Conservation (phyloP, 2,797 vertebrate species). For the Hippocampus kuda region DNA sequence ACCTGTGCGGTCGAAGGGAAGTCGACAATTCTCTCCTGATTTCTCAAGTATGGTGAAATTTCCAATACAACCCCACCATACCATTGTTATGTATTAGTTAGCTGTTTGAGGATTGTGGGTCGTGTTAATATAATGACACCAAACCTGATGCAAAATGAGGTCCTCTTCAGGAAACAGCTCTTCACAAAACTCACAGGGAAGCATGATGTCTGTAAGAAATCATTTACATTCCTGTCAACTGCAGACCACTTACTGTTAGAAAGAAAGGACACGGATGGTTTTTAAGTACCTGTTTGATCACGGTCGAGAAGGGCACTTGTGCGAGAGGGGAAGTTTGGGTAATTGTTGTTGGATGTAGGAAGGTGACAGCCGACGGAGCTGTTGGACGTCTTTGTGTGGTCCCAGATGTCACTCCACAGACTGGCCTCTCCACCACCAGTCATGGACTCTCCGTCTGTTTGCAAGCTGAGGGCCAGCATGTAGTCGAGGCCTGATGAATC, state of each 20-base stretch:
- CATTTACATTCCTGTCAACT: not conserved
- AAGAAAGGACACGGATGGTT: not conserved
- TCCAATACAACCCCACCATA: not conserved
- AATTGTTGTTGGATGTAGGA: slow-evolving; percentile 51
- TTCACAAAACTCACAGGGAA: slow-evolving; percentile 97
- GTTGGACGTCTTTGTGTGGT: slow-evolving; percentile 44
- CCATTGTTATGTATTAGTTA: not conserved
- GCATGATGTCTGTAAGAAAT: slow-evolving; percentile 62
- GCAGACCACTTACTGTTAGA: not conserved
- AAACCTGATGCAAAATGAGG: slow-evolving; percentile 93
- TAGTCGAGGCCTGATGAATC: slow-evolving; percentile 76
- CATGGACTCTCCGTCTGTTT: slow-evolving; percentile 64
- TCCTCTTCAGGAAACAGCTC: slow-evolving; percentile 90
- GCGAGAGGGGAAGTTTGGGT: slow-evolving; percentile 33
- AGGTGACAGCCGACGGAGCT: slow-evolving; percentile 28
- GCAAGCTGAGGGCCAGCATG: slow-evolving; percentile 81
- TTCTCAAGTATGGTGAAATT: not conserved
- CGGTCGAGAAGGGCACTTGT: slow-evolving; percentile 31
- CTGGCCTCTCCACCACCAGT: slow-evolving; percentile 58
- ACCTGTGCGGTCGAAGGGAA: not conserved
- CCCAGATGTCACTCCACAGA: slow-evolving; percentile 67
- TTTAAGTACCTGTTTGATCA: slow-evolving; percentile 45
- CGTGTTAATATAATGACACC: slow-evolving; percentile 3
- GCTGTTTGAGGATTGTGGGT: not conserved
- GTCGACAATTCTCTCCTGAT: not conserved